These are phyloP conservation scores for Paramormyrops hopkinsi DNA, from an alignment of 2,797 vertebrate genomes.

Conservation along the genomic window DNA sequence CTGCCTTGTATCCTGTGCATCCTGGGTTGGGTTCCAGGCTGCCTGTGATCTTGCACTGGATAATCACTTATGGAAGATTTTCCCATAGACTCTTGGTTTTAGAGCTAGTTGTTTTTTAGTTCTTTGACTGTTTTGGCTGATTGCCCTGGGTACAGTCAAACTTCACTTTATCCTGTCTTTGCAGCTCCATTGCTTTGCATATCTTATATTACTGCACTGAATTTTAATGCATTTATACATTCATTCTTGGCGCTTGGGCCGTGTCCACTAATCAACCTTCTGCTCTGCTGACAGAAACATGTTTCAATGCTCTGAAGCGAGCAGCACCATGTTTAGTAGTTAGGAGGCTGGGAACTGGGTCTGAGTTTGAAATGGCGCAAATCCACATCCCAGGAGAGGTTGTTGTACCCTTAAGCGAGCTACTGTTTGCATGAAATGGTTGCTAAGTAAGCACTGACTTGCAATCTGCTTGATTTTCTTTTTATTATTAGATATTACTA, in stretches of 20 bases:
- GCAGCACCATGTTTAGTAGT: background rate
- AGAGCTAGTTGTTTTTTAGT: background rate
- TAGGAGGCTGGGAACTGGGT: background rate
- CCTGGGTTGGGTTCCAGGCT: background rate
- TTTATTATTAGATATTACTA: background rate
- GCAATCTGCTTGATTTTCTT: background rate
- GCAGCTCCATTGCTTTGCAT: background rate
- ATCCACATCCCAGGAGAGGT: background rate
- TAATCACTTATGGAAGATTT: background rate
- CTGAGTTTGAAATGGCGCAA: background rate
- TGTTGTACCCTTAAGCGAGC: background rate
- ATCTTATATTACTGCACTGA: background rate
- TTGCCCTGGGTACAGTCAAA: background rate
- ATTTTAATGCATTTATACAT: background rate
- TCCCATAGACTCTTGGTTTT: background rate
- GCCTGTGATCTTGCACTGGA: background rate
- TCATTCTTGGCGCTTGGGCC: background rate
- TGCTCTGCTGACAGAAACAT: background rate
- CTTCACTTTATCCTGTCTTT: background rate
- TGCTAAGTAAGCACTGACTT: background rate
- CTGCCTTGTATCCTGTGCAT: background rate
- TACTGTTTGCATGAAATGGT: background rate
- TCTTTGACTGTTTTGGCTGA: background rate
- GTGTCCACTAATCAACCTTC: background rate
- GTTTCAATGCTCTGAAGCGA: background rate